phyloP scores from a whole-genome alignment of 2,888 invertebrate genomes.

The Argyra leucocephala region DNA sequence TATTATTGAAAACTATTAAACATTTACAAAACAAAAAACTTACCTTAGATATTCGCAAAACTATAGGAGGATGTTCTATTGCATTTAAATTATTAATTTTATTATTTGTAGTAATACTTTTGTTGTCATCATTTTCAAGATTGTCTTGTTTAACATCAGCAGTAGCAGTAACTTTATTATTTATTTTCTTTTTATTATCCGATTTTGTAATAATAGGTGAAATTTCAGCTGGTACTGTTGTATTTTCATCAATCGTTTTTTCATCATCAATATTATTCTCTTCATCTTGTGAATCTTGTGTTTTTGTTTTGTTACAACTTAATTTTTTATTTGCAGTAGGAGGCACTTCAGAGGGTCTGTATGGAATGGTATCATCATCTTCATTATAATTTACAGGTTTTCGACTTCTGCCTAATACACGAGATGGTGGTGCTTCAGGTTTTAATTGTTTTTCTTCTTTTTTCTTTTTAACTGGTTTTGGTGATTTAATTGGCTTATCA shows the following conservation, averaged over 20 bases:
- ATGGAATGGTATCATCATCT: slow-evolving; percentile 39
- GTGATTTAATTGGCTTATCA: slow-evolving; percentile 32
- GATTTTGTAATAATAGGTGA: slow-evolving; percentile 17
- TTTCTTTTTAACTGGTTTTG: slow-evolving; percentile 33
- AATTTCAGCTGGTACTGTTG: slow-evolving; percentile 21
- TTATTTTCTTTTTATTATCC: slow-evolving; percentile 11
- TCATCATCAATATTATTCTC: slow-evolving; percentile 11
- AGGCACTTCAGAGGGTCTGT: background rate
- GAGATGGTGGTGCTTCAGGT: slow-evolving; percentile 38
- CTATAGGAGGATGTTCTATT: slow-evolving; percentile 66
- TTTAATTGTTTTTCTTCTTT: slow-evolving; percentile 39
- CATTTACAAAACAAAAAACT: slow-evolving; percentile 17
- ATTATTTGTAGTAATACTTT: background rate
- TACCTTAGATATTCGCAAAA: slow-evolving; percentile 74
- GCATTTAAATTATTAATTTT: slow-evolving; percentile 8
- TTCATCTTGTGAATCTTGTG: background rate
- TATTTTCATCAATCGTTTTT: slow-evolving; percentile 17
- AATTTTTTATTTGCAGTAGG: slow-evolving; percentile 41
- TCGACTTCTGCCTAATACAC: slow-evolving; percentile 45
- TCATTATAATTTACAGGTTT: slow-evolving; percentile 57
- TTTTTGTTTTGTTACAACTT: slow-evolving; percentile 11
- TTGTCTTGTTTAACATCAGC: slow-evolving; percentile 22
- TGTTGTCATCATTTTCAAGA: background rate
- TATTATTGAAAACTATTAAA: too few relatives aligned
- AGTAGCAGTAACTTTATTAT: slow-evolving; percentile 18